These are phyloP conservation scores for Pituophis catenifer DNA, from an alignment of 2,113 vertebrate genomes.

Conservation along the genomic window DNA sequence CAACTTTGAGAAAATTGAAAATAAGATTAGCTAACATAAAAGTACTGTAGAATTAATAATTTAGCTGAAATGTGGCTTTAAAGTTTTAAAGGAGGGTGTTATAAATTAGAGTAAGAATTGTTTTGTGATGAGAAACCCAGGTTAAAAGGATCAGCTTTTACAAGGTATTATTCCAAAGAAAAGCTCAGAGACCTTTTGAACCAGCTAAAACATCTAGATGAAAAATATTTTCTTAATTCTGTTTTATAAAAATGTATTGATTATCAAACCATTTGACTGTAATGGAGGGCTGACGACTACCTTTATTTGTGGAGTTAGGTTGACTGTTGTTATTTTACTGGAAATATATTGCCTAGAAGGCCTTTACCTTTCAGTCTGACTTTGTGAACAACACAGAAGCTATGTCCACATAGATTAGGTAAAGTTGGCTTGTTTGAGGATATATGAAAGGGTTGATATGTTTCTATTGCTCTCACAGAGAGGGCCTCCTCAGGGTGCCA, in stretches of 20 bases:
- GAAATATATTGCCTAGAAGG: background rate
- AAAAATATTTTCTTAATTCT: background rate
- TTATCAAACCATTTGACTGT: background rate
- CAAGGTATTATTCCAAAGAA: background rate
- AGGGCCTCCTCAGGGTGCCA: no score
- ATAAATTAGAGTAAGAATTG: background rate
- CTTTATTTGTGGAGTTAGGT: background rate
- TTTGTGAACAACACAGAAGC: background rate
- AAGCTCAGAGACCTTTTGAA: background rate
- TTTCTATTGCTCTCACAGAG: background rate
- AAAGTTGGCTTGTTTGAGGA: background rate
- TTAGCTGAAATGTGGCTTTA: background rate
- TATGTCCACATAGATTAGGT: background rate
- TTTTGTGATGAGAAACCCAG: background rate
- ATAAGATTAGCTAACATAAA: background rate
- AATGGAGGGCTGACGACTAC: background rate
- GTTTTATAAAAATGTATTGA: background rate
- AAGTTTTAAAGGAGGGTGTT: background rate
- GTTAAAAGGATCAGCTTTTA: background rate
- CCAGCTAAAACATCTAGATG: background rate
- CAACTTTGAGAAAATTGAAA: background rate
- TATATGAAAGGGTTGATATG: background rate
- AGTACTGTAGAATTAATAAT: background rate
- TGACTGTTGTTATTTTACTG: background rate
- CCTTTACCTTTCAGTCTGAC: background rate